Conservation (phyloP, 2,797 vertebrate species). For the Melanitta fusca region DNA sequence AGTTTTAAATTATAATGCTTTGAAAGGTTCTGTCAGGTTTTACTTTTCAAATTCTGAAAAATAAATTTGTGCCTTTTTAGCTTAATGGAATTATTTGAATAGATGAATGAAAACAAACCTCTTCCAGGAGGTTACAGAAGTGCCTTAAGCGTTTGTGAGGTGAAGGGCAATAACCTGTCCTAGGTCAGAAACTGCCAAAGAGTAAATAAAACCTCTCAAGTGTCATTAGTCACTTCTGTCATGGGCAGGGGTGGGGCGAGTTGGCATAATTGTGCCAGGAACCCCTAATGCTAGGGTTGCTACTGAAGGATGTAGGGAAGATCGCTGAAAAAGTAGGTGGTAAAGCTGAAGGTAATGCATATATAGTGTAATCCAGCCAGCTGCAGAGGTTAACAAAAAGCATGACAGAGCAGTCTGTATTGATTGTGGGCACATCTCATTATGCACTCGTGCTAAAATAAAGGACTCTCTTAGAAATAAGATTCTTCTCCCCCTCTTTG, state of each 20-base stretch:
- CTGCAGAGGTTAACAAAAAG: neutral
- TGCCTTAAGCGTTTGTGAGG: neutral
- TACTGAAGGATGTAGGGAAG: neutral
- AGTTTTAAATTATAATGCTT: neutral
- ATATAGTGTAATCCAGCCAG: neutral
- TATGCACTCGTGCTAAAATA: neutral
- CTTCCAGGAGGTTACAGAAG: neutral
- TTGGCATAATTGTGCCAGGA: neutral
- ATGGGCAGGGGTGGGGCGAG: neutral
- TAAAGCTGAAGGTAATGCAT: neutral
- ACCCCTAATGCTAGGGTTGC: neutral
- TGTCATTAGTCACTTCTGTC: constrained; percentile 10
- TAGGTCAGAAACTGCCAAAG: neutral
- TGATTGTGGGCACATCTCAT: neutral
- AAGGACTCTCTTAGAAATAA: neutral
- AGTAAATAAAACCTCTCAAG: neutral
- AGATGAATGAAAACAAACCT: neutral
- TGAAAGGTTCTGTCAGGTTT: neutral
- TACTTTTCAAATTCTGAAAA: neutral
- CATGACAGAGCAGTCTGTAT: neutral
- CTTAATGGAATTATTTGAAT: neutral
- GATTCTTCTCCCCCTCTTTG: neutral
- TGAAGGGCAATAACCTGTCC: neutral
- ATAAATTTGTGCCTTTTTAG: neutral
- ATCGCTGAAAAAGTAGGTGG: neutral